Base-by-base conservation (phyloP, 1,140 invertebrate species). In the Brachystomella parvula region DNA sequence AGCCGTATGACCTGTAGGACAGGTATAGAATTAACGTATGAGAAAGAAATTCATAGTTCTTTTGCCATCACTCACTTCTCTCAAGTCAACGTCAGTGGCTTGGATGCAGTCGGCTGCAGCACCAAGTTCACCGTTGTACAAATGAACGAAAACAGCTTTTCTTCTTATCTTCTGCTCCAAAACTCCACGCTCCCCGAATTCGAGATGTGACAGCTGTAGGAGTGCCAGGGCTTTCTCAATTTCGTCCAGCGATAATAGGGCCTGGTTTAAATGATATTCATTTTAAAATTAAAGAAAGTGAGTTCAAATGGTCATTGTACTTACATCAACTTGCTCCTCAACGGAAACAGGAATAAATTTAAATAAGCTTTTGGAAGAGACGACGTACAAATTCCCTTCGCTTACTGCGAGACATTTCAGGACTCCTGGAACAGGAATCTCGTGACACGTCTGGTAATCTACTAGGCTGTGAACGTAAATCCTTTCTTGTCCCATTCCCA, bases 351-450 rank as follows among this genome's bases (percentile, higher is more conserved):
- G 64, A 21, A 61, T 65, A 31, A 73, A 66, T 24, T 64, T 61
- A 59, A 69, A 73, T 0, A 73, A 47, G 56, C 63, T 68, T 62
- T 61, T 33, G 3, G 63, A 47, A n/a, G 66, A 71, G 15, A 66
- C 67, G 6, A 66, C 66, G 44, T 70, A 73, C 39, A 71, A 49
- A 47, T 73, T 73, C 19, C 71, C 71, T 65, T 73, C 71, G 28
- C 44, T 65, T 24, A 71, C 28, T 9, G 66, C 31, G 6, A 71
- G 44, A 30, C 66, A 73, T 57, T 67, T 70, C 6, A 53, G 49
- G 15, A 64, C 62, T 1, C 66, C 60, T 12, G 9, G 39, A 26
- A 62, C 9, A 6, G 30, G 60, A n/a, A 62, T 62, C 21, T 3
- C 12, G 33, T 62, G 60, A 39, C 60, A 62, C 6, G 60, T 62